Percentiles rank a stretch among this genome's conserved stretches.
phyloP scores from a whole-genome alignment of 2,888 invertebrate genomes.

The Crioceris asparagi region DNA sequence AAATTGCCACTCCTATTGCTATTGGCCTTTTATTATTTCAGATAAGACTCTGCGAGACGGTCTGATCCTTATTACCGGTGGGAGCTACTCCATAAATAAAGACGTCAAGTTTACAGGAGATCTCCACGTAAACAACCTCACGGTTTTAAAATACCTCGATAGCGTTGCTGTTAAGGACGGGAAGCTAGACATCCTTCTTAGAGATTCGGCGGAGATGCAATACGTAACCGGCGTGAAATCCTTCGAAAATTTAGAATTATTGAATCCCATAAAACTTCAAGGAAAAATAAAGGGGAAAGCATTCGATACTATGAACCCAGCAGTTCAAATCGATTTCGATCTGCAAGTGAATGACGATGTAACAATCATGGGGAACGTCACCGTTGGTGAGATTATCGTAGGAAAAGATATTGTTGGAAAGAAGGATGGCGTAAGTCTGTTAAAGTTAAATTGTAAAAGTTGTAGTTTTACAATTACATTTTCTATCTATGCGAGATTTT shows the following conservation, averaged over 20 bases:
- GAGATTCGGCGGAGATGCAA: constrained; percentile 35
- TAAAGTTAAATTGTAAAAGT: too few species aligned
- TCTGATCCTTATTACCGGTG: constrained; percentile 35
- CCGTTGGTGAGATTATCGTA: constrained; percentile 33
- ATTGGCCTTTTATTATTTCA: constrained; percentile 7
- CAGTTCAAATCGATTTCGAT: constrained; percentile 36
- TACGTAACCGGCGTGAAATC: constrained; percentile 37
- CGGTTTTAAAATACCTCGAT: constrained; percentile 38
- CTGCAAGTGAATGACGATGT: constrained; percentile 37
- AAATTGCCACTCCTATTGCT: not conserved
- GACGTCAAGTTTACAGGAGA: constrained; percentile 37
- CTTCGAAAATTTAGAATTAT: constrained; percentile 38
- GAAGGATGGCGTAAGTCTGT: too few species aligned
- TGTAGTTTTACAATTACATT: too few species aligned
- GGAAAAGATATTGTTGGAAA: too few species aligned
- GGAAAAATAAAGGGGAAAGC: constrained; percentile 39
- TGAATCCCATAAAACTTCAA: constrained; percentile 37
- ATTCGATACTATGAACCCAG: constrained; percentile 38
- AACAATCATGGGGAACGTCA: constrained; percentile 39
- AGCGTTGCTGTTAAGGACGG: constrained; percentile 36
- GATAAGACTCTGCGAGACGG: constrained; percentile 25
- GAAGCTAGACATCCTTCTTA: constrained; percentile 39
- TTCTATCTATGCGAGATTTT: too few species aligned
- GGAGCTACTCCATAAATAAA: constrained; percentile 37
- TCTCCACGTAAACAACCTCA: constrained; percentile 34